These are phyloP conservation scores for Zelleria hepariella DNA, from an alignment of 2,888 invertebrate genomes.

Conservation along the genomic window DNA sequence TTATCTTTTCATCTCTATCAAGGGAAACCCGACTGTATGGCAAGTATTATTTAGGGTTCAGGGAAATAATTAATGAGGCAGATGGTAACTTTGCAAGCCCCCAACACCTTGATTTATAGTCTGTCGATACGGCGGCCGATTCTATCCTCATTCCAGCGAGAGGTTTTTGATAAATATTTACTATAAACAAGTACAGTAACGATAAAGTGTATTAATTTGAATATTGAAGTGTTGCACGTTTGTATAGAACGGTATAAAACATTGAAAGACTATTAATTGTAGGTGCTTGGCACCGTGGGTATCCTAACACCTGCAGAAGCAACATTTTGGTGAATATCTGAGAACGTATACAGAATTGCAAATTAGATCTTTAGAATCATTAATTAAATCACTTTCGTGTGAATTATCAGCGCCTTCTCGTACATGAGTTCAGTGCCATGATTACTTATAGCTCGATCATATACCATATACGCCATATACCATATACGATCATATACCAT, in stretches of 20 bases:
- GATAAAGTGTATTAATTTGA: background rate
- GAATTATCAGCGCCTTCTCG: no score
- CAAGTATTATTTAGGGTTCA: background rate
- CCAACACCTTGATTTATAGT: conserved; percentile 54
- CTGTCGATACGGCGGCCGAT: conserved; percentile 25
- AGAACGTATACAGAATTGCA: background rate
- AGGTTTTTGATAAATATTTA: conserved; percentile 8
- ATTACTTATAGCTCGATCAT: no score
- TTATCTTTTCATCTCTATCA: background rate
- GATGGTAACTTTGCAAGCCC: conserved; percentile 11
- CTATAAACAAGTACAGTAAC: conserved; percentile 6
- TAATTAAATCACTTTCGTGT: no score
- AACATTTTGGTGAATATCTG: background rate
- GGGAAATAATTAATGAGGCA: background rate
- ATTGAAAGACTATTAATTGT: background rate
- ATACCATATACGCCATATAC: no score
- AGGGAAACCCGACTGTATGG: background rate
- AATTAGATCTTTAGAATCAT: no score
- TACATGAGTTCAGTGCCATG: no score
- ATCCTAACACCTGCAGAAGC: background rate
- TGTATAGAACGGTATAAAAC: background rate
- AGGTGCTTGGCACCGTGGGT: background rate
- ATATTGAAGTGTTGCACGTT: background rate
- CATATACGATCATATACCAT: no score
- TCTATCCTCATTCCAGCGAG: conserved; percentile 8